Percentiles rank a stretch among this genome's conserved stretches.
Evolutionary conservation across 2,888 invertebrate genomes (phyloP).

Genomic region (Drosophila infuscata): DNA sequence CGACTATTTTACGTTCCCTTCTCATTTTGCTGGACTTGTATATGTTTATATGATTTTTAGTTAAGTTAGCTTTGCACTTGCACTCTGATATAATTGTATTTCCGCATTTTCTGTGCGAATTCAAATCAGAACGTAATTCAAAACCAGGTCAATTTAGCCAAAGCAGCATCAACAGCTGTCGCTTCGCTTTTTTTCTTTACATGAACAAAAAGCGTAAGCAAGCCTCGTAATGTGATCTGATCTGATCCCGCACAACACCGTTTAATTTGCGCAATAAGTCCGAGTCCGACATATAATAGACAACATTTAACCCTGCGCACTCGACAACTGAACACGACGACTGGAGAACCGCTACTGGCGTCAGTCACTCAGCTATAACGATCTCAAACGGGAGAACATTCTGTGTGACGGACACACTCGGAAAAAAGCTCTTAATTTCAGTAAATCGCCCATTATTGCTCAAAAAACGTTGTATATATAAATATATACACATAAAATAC

Average conservation of each 20-base stretch:
- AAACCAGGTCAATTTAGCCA: slow-evolving; percentile 71
- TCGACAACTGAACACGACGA: slow-evolving; percentile 70
- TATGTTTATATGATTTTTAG: neutral
- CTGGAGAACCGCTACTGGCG: slow-evolving; percentile 77
- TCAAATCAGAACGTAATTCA: slow-evolving; percentile 32
- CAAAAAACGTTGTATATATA: neutral
- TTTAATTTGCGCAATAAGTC: slow-evolving; percentile 35
- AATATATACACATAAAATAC: neutral
- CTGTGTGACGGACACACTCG: slow-evolving; percentile 1
- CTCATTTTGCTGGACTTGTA: slow-evolving; percentile 39
- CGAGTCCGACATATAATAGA: neutral
- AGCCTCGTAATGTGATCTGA: slow-evolving; percentile 32
- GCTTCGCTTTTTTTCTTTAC: slow-evolving; percentile 19
- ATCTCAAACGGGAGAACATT: slow-evolving; percentile 57
- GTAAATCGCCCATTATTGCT: neutral
- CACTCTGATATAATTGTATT: slow-evolving; percentile 16
- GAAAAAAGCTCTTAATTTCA: neutral
- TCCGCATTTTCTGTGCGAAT: slow-evolving; percentile 36
- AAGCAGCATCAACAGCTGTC: slow-evolving; percentile 7
- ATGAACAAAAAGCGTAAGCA: slow-evolving; percentile 5
- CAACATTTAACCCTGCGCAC: slow-evolving; percentile 3
- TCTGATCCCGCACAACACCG: slow-evolving; percentile 8
- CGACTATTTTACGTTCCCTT: slow-evolving; percentile 27
- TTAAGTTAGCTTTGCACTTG: slow-evolving; percentile 16
- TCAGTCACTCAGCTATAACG: slow-evolving; percentile 29